A percentile compares a stretch with the other conserved stretches of the same genome.
Conservation (phyloP, 2,888 invertebrate genomes). For the Brenthis hecate region DNA sequence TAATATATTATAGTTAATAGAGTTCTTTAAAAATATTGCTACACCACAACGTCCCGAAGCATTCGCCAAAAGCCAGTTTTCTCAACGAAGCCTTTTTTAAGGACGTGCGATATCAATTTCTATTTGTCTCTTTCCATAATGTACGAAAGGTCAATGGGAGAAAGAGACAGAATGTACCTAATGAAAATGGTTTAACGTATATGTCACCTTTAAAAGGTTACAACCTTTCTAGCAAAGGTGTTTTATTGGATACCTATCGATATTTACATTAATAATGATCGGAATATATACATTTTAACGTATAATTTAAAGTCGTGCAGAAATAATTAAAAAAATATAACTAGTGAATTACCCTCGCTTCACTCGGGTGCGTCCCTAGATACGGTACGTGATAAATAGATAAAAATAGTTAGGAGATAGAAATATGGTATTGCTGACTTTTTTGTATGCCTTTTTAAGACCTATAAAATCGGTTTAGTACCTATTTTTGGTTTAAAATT, state of each 20-base stretch:
- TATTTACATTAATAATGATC: constrained; percentile 6
- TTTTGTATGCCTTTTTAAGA: no score
- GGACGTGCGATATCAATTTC: constrained; percentile 65
- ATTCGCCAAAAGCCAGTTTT: constrained; percentile 73
- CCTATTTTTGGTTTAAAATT: no score
- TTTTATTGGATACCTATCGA: constrained; percentile 18
- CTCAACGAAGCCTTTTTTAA: constrained; percentile 69
- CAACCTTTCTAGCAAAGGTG: constrained; percentile 19
- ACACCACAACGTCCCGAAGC: constrained; percentile 66
- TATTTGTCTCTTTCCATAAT: constrained; percentile 64
- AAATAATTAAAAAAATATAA: no score
- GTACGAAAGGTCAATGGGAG: constrained; percentile 42
- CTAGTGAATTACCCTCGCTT: no score
- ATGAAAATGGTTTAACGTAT: constrained; percentile 25
- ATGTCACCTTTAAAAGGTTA: constrained; percentile 18
- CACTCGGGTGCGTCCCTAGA: no score
- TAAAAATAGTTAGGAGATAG: no score
- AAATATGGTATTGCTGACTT: no score
- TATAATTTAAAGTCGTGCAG: no score
- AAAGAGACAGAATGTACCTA: constrained; percentile 52
- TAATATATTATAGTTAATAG: not conserved
- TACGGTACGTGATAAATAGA: no score
- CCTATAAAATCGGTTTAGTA: no score
- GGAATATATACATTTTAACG: constrained; percentile 3
- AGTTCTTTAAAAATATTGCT: not conserved